A percentile compares a stretch with the other conserved stretches of the same genome.
Evolutionary conservation across 2,113 vertebrate genomes (phyloP).

Genomic region (Aspidoscelis tigris): DNA sequence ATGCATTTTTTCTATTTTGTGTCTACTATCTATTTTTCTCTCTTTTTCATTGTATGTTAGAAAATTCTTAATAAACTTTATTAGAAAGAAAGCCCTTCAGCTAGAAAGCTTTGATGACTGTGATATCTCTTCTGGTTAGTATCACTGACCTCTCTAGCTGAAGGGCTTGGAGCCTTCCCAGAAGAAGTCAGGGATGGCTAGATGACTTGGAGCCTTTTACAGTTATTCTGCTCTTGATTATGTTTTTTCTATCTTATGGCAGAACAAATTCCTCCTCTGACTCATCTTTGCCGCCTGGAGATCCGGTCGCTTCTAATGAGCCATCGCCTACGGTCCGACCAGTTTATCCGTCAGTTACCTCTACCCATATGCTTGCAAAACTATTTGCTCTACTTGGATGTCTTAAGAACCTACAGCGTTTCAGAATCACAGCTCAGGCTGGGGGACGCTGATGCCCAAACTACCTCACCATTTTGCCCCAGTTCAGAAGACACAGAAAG

Average conservation of each 20-base stretch:
- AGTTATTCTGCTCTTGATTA: not conserved
- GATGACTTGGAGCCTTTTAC: too few species aligned
- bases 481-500: conserved; percentile 23
- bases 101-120: not conserved
- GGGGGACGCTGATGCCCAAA: conserved; percentile 37
- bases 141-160: not conserved
- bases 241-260: conserved; percentile 38
- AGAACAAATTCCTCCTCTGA: conserved; percentile 74
- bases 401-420: conserved; percentile 58
- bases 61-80: too few species aligned
- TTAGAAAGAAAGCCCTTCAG: not conserved
- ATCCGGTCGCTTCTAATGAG: conserved; percentile 72
- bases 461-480: not conserved
- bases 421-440: conserved; percentile 35
- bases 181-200: too few species aligned
- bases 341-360: conserved; percentile 66
- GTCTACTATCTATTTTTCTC: too few species aligned
- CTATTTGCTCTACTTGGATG: conserved; percentile 77
- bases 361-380: conserved; percentile 78
- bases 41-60: too few species aligned
- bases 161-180: not conserved
- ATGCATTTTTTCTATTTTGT: too few species aligned
- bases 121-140: not conserved
- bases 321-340: conserved; percentile 60
- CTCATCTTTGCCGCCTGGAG: conserved; percentile 81